Conservation (phyloP, 2,113 vertebrate genomes). For the Solenodon paradoxus region DNA sequence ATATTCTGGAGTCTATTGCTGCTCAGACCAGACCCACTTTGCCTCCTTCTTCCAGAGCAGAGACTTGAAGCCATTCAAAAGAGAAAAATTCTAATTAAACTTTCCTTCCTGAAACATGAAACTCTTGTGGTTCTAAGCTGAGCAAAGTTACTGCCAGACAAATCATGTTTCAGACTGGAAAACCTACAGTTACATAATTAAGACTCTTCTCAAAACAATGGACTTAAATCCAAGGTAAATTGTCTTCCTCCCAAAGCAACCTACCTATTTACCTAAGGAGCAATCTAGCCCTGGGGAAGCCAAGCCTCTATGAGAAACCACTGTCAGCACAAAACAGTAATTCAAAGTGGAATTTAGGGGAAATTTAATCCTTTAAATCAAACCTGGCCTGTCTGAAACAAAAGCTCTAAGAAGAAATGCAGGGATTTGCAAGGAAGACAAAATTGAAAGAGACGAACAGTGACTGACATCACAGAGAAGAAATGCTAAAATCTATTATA, state of each 20-base stretch:
- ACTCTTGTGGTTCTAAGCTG: neutral
- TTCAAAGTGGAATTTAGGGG: neutral
- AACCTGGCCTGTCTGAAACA: neutral
- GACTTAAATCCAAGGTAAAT: neutral
- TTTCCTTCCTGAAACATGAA: neutral
- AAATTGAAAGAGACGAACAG: neutral
- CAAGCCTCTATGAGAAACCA: neutral
- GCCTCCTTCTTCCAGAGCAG: neutral
- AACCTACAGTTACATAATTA: neutral
- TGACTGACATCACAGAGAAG: neutral
- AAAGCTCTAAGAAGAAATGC: constrained; percentile 1
- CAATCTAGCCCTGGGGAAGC: neutral
- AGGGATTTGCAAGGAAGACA: neutral
- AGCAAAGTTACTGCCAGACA: neutral
- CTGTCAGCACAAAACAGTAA: neutral
- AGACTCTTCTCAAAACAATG: neutral
- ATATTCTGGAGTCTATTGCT: neutral
- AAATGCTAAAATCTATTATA: neutral
- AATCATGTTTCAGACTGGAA: neutral
- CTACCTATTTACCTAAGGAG: neutral
- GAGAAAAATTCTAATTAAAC: neutral
- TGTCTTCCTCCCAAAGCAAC: neutral
- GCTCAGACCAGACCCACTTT: neutral
- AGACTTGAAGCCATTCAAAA: neutral
- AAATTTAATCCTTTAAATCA: neutral